Conservation (phyloP, 2,113 vertebrate genomes). For the Capra hircus region DNA sequence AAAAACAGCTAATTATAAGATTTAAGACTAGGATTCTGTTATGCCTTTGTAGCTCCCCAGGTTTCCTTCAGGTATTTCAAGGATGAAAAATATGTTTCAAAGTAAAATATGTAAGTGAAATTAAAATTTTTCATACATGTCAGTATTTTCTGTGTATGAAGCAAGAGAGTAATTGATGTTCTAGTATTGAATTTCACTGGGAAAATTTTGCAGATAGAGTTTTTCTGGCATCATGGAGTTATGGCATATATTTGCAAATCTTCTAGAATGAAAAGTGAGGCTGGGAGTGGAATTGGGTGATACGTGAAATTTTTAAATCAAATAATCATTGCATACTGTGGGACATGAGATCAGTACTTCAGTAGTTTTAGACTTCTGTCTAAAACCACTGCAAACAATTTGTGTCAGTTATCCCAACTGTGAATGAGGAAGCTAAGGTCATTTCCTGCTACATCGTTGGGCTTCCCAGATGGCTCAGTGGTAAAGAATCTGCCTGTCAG, state of each 20-base stretch:
- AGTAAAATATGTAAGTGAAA: not conserved
- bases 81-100: not conserved
- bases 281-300: not conserved
- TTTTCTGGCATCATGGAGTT: not conserved
- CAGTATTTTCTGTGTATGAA: not conserved
- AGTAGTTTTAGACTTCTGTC: not conserved
- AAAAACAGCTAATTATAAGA: not conserved
- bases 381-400: not conserved
- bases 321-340: not conserved
- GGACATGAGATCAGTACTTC: not conserved
- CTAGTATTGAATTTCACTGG: not conserved
- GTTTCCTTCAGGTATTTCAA: not conserved
- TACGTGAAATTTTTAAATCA: not conserved
- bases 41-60: not conserved
- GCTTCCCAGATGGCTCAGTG: not conserved
- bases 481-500: not conserved
- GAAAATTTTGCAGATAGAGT: not conserved
- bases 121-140: not conserved
- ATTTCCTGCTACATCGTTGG: not conserved
- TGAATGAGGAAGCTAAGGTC: not conserved
- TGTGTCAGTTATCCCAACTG: not conserved
- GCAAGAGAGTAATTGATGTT: not conserved
- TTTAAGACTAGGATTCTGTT: not conserved
- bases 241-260: not conserved
- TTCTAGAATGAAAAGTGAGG: not conserved